Evolutionary conservation across 2,888 invertebrate species (phyloP).

Genomic region (Stenoptilia bipunctidactyla): DNA sequence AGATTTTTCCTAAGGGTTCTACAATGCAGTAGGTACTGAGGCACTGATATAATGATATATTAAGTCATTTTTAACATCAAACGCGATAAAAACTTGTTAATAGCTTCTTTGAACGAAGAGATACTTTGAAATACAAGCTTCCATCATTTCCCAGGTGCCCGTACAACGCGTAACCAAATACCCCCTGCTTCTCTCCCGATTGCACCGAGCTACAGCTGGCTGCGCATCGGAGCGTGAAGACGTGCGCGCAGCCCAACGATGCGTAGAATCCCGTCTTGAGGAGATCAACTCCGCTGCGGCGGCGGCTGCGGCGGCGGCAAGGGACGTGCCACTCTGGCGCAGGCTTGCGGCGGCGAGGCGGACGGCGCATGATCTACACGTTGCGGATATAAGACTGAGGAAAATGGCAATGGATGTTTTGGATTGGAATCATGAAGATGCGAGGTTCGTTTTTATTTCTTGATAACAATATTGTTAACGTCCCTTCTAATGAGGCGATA

Average conservation of each 20-base stretch:
- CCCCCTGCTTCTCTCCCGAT: conserved; percentile 89
- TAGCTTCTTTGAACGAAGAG: no score
- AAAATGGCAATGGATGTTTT: conserved; percentile 95
- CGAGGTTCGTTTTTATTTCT: conserved; percentile 60
- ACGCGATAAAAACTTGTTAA: no score
- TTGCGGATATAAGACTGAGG: conserved; percentile 89
- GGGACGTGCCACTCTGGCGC: conserved; percentile 90
- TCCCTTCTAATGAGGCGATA: no score
- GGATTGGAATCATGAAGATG: conserved; percentile 95
- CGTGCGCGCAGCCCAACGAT: conserved; percentile 89
- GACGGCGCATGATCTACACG: conserved; percentile 86
- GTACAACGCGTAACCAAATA: conserved; percentile 98
- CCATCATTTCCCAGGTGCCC: conserved; percentile 80
- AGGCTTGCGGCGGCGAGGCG: conserved; percentile 84
- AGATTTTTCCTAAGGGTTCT: no score
- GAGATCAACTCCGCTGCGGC: conserved; percentile 95
- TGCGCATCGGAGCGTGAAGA: conserved; percentile 88
- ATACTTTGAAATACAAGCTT: no score
- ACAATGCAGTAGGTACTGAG: no score
- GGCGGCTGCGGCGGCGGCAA: conserved; percentile 90
- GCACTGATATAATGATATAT: no score
- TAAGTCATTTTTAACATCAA: no score
- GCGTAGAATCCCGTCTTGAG: conserved; percentile 92
- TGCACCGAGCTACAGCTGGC: conserved; percentile 90
- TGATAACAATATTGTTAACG: no score